Base-by-base conservation (phyloP, 1,140 invertebrate species). In the Drosophila rufa region DNA sequence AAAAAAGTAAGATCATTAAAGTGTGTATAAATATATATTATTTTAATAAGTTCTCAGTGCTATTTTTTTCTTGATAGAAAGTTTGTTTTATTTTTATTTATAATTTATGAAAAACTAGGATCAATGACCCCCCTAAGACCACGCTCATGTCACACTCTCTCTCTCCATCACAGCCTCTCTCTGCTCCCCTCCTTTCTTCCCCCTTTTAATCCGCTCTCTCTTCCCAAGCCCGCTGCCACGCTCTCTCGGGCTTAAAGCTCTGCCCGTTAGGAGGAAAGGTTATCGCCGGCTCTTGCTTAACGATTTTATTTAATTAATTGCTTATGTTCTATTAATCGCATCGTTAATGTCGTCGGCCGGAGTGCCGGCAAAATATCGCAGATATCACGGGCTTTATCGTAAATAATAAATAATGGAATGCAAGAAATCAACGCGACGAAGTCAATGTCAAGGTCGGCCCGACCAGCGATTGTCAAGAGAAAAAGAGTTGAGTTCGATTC, bases 241-340 rank as follows among this genome's bases (percentile, higher is more conserved):
- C 9, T 1, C 14, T 25, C 61, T 43, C 62, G 19, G 48, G 22
- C 48, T 70, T 33, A 46, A 70, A 70, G 67, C 67, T 70, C 33
- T 3, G 11, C 7, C 38, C 14, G 1, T 33, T 48, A 7, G 45
- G 15, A 30, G 33, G 22, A 70, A 33, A 70, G 67, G 67, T 70
- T 70, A 70, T 70, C 67, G 33, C 67, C 48, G 62, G 47, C 48
- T 53, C 15, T 38, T 38, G 48, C 30, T 45, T 55, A 70, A 70
- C 64, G 62, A 68, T 50, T 70, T 15, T 47, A 47, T 50, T 68
- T 68, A 68, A 70, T 70, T 70, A 70, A 70, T 70, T 70, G 67
- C 17, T 17, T 38, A 27, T 45, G 62, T 68, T 70, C 67, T 55
- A 68, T 68, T 70, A 70, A 70, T 68, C 22, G 40, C 67, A 53